Evolutionary conservation across 2,888 invertebrate species (phyloP), one percentile per base, ranked within the genome.

Genomic region (Cantharis flavilabris): DNA sequence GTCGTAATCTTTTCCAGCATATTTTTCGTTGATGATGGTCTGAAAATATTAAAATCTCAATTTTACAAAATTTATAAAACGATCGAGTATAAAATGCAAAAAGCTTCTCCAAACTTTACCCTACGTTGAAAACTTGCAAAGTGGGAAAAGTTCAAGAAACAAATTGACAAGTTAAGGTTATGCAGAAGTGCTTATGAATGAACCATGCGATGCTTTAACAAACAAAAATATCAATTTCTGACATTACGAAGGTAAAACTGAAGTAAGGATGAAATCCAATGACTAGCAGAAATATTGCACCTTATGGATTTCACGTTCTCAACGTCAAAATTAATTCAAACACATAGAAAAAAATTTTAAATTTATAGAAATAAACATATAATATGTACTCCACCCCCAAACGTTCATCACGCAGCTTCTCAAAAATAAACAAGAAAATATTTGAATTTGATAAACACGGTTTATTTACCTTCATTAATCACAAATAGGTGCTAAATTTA

Each of bases 1-100:
- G 20, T 85, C 86, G 63, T 80, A 79, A 62, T 82, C 81, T 79
- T 83, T 85, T 20, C 72, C 75, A n/a, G 80, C 81, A 75, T 85
- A 84, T 83, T 87, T 83, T 79, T 84, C 84, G 72, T 82, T 80
- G 76, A 84, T 80, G 75, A 83, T 82, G n/a, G 81, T 78, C 85
- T 84, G 86, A 81, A 84, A 67, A 67, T n/a, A 67, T 64, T 49
- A 49, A 49, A 49, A 49, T 49, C 9, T 49, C n/a, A 49, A n/a
- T 33, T 33, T 33, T 33, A 33, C 33, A 33, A 33, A 33, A 33
- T 49, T 49, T 49, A 49, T 49, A n/a, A 49, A 49, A n/a, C 49
- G 49, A 49, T 49, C n/a, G 49, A 49, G n/a, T 49, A 49, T 49
- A 49, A 49, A 49, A 49, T 49, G 49, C 49, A 49, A 49, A 49